A percentile compares a stretch with the other conserved stretches of the same genome.
Evolutionary conservation across 2,113 vertebrate species (phyloP).

Genomic region (Corydoras sp.): DNA sequence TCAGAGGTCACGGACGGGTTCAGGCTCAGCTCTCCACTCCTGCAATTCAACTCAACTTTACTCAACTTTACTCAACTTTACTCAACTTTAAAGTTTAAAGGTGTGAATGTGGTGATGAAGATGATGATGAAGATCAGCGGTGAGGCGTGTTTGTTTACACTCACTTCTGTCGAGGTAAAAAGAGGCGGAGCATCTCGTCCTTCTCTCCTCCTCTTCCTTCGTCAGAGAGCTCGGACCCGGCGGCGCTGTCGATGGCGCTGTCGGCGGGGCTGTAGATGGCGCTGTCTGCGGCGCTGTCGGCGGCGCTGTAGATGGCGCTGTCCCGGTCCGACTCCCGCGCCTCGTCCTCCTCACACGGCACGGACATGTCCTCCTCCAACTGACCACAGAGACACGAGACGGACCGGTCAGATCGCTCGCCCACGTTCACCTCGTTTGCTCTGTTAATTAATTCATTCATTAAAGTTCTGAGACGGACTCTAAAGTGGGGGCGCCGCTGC

Average conservation of each 20-base stretch:
- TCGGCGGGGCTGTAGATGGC: constrained; percentile 85
- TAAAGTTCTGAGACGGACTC: too few relatives aligned
- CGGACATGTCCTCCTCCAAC: constrained; percentile 72
- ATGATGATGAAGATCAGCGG: too few relatives aligned
- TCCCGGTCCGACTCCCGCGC: constrained; percentile 81
- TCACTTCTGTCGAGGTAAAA: constrained; percentile 83
- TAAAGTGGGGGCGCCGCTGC: too few relatives aligned
- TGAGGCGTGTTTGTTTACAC: constrained; percentile 33
- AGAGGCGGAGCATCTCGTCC: constrained; percentile 69
- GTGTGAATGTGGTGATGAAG: background rate
- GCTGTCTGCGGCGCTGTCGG: too few relatives aligned
- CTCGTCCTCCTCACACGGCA: constrained; percentile 71
- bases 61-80: background rate
- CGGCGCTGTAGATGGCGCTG: constrained; percentile 82
- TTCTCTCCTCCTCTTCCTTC: constrained; percentile 69
- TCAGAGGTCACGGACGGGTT: constrained; percentile 81
- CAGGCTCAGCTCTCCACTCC: constrained; percentile 73
- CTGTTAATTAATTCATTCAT: background rate
- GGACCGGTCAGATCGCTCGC: background rate
- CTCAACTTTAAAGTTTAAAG: background rate
- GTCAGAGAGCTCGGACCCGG: constrained; percentile 73
- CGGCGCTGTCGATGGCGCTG: constrained; percentile 82
- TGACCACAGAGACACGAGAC: constrained; percentile 44
- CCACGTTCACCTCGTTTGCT: too few relatives aligned
- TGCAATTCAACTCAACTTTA: constrained; percentile 43